Base-by-base conservation (phyloP, 2,888 invertebrate genomes). In the Lithophane leautieri region DNA sequence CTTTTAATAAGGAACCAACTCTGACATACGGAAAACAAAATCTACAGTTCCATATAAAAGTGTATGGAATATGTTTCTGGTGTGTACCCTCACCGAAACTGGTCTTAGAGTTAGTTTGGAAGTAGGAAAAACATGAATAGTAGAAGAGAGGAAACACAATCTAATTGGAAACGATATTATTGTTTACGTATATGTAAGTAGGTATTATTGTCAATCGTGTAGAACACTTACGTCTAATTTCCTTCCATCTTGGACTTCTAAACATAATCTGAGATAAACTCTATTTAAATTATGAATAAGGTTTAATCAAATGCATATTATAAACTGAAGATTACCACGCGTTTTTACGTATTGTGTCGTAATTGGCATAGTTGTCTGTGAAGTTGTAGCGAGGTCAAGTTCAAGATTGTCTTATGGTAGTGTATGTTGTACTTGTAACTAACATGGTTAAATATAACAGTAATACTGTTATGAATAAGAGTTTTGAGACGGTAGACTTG, bases 371-470 rank as follows among this genome's bases (percentile, higher is more conserved):
- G 34, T 34, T 34, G 34, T 6, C 6, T 0, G 0, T 34, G 34
- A 34, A 14, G 56, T 56, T 56, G n/a, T 28, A 28, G 56, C 7
- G 11, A 44, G 69, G 71, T 66, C 74, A 83, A 79, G 82, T 79
- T 83, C 83, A 82, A 62, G 83, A 40, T 58, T 34, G 42, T 56
- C 22, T 60, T 34, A 56, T 8, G 58, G 12, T 22, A 19, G 3
- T 19, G 14, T 11, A 1, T 22, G 9, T 78, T 54, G 54, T 14
- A 0, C 67, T 67, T 52, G 4, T 65, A 50, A 50, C 19, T 50
- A 11, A 44, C 42, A 11, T n/a, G 11, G 16, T 25, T 44, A 7
- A 0, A 28, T 2, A 47, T 4, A 19, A 1, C 40, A 1, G 25
- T 50, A 8, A 14, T 19, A 50, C 12, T 19, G 14, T 50, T 19